phyloP scores from a whole-genome alignment of 1,140 invertebrate genomes.

The Bombus pascuorum region DNA sequence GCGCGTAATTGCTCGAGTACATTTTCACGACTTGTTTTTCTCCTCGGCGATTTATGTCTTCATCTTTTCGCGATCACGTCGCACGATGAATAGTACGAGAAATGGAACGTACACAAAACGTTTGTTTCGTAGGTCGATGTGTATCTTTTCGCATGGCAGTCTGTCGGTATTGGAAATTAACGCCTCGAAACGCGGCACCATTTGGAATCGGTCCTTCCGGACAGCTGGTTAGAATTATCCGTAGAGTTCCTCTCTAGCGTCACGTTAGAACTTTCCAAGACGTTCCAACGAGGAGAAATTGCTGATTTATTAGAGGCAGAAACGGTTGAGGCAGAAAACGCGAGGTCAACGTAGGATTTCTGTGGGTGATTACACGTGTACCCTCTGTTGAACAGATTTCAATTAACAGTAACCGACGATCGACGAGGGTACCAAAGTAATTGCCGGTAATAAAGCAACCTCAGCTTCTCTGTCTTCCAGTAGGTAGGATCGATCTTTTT shows the following conservation, averaged over 20 bases:
- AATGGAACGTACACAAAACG: neutral
- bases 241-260: neutral
- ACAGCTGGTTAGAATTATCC: neutral
- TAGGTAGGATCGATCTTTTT: slow-evolving; percentile 25
- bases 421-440: slow-evolving; percentile 22
- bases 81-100: neutral
- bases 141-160: neutral
- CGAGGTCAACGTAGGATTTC: slow-evolving; percentile 22
- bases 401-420: slow-evolving; percentile 43
- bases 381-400: slow-evolving; percentile 41
- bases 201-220: neutral
- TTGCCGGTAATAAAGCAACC: slow-evolving; percentile 42
- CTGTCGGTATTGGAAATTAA: neutral
- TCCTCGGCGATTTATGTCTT: neutral
- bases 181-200: neutral
- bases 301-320: slow-evolving; percentile 19
- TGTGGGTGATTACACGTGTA: slow-evolving; percentile 36
- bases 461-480: neutral
- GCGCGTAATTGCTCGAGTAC: neutral
- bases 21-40: too few species aligned
- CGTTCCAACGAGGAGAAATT: neutral
- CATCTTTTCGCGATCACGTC: neutral
- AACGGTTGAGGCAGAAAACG: neutral
- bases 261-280: neutral
- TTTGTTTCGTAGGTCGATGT: neutral